These are phyloP conservation scores for Acropternis orthonyx DNA, from an alignment of 2,797 vertebrate genomes.

Conservation along the genomic window DNA sequence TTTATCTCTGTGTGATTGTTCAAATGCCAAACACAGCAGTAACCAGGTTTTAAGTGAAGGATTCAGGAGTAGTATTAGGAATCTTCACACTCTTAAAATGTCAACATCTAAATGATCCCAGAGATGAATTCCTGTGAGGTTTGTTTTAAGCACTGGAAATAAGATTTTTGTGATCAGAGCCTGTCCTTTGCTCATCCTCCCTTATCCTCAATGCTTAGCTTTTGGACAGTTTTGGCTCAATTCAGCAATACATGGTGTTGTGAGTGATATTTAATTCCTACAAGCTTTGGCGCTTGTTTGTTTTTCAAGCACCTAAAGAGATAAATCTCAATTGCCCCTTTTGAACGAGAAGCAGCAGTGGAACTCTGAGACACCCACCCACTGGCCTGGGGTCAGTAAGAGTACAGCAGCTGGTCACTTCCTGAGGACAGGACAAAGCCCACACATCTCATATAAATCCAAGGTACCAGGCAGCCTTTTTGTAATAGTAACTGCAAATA, in stretches of 20 bases:
- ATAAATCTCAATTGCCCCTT: background rate
- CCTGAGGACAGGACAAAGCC: background rate
- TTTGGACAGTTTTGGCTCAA: background rate
- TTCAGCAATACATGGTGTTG: background rate
- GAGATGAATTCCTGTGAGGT: background rate
- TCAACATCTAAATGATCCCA: background rate
- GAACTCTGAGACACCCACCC: accelerated
- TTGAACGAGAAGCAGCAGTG: background rate
- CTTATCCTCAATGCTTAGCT: background rate
- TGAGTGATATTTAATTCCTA: background rate
- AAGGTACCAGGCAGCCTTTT: background rate
- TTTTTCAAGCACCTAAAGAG: background rate
- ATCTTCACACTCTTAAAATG: background rate
- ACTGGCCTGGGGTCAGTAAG: too few relatives aligned
- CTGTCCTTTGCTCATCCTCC: background rate
- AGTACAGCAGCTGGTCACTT: background rate
- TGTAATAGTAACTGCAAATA: background rate
- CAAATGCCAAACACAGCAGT: background rate
- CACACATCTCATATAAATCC: background rate
- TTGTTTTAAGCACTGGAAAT: background rate
- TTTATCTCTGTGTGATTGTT: background rate
- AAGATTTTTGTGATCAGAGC: background rate
- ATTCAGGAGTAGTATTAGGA: background rate
- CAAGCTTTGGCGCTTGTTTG: background rate
- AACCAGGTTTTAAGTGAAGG: background rate